Base-by-base conservation (phyloP, 2,797 vertebrate species). In the Danio tinwini region DNA sequence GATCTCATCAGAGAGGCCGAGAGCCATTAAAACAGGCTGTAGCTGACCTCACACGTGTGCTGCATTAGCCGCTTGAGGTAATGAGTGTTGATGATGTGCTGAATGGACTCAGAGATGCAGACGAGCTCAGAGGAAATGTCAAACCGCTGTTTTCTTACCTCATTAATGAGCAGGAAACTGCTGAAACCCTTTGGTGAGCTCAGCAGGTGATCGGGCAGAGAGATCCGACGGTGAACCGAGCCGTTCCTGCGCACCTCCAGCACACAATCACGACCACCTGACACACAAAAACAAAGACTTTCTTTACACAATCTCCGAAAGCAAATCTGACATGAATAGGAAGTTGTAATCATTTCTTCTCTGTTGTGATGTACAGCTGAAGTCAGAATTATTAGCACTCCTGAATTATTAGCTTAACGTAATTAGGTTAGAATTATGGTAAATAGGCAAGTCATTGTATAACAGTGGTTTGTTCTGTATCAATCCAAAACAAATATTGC, bases 241-340 rank as follows among this genome's bases (percentile, higher is more conserved):
- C 95, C 95, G 0, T 53, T 93, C 8, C 89, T 89, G 50, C 93
- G 94, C 56, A 96, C 83, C 2, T 92, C 94, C 80, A 96, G 56
- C 14, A 99, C 90, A 19, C 88, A 91, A n/a, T 89, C 92, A 5
- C 89, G 90, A 0, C 94, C 92, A 82, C 96, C 97, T 99, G 86
- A 0, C 13, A 39, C 11, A 40, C n/a, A 76, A 29, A 50, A 5
- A 47, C 4, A 42, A 12, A 29, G 29, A 29, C 1, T 29, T 29
- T 3, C 29, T 29, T 29, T 3, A 29, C 29, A 1, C 29, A 3
- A 29, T 29, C 29, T 29, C 53, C 29, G 44, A 67, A 75, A 61
- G 70, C 2, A 19, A 8, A 5, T 19, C 6, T 13, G 3, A 14
- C n/a, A n/a, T n/a, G n/a, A n/a, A n/a, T n/a, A n/a, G n/a, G n/a